Conservation (phyloP, 2,797 vertebrate genomes). For the Chrysocyon brachyurus region DNA sequence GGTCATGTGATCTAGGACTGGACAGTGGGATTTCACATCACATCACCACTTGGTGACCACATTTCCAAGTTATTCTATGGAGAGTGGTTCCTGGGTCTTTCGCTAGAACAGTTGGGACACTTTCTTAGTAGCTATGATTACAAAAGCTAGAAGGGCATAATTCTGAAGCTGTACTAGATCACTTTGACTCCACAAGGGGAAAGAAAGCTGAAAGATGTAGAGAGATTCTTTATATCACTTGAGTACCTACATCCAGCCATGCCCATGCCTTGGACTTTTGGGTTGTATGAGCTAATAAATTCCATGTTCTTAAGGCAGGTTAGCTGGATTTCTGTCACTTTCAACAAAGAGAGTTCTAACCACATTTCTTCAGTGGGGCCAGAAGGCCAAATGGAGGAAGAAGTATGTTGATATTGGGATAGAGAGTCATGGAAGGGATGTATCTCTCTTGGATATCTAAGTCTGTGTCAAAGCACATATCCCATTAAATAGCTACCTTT, state of each 20-base stretch:
- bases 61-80: neutral
- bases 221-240: neutral
- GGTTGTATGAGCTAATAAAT: neutral
- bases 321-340: constrained; percentile 33
- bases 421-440: neutral
- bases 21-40: neutral
- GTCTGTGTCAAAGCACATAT: neutral
- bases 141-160: neutral
- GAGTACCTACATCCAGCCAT: neutral
- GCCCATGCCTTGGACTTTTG: neutral
- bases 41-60: neutral
- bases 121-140: neutral
- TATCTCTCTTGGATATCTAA: neutral
- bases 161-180: neutral
- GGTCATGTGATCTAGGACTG: neutral
- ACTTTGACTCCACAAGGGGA: neutral
- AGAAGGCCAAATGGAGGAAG: neutral
- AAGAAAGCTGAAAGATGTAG: neutral
- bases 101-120: neutral
- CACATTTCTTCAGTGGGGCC: neutral
- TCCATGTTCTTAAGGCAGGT: neutral
- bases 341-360: neutral
- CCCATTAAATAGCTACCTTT: neutral
- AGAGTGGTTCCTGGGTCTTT: neutral
- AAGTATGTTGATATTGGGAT: neutral